Base-by-base conservation (phyloP, 2,797 vertebrate genomes). In the Premnoplex brunnescens region DNA sequence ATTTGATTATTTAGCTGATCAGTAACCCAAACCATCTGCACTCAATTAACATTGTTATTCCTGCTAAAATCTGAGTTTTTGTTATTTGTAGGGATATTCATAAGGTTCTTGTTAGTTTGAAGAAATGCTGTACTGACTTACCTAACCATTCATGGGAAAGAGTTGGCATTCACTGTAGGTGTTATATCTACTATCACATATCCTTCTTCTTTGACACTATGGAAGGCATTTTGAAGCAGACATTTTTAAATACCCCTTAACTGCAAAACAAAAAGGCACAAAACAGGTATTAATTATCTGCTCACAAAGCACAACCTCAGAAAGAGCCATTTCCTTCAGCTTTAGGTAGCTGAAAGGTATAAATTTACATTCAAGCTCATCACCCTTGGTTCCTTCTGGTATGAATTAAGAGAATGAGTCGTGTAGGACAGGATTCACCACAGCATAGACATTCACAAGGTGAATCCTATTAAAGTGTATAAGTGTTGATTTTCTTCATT, bases 31-130 rank as follows among this genome's bases (percentile, higher is more conserved):
- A 81, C 39, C 55, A 88, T 89, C 90, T 94, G 86, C 17, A 54
- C n/a, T 62, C 73, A 88, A 51, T 95, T 93, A 92, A 62, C 48
- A 62, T 19, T 60, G 75, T 37, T 21, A 74, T 77, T 94, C n/a
- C 34, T 67, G 16, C 30, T 95, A 74, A 91, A 93, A 76, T 55
- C 9, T 54, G 68, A 89, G 63, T 16, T 69, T 58, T 14, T 77
- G 32, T 63, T 80, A 67, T 89, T 88, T 64, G 21, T 63, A 71
- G 32, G 23, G 34, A 23, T 80, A 83, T 77, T 83, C 49, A 83
- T 85, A 71, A 78, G 30, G 22, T 89, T 91, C 69, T 78, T 51
- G 27, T 88, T 71, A 89, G 37, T 67, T 41, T 83, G n/a, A 91
- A 80, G 79, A 93, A 91, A 62, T 46, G 13, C 16, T 66, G 19